These are phyloP conservation scores for Odontocerum albicorne DNA, from an alignment of 2,888 invertebrate species.

Conservation along the genomic window DNA sequence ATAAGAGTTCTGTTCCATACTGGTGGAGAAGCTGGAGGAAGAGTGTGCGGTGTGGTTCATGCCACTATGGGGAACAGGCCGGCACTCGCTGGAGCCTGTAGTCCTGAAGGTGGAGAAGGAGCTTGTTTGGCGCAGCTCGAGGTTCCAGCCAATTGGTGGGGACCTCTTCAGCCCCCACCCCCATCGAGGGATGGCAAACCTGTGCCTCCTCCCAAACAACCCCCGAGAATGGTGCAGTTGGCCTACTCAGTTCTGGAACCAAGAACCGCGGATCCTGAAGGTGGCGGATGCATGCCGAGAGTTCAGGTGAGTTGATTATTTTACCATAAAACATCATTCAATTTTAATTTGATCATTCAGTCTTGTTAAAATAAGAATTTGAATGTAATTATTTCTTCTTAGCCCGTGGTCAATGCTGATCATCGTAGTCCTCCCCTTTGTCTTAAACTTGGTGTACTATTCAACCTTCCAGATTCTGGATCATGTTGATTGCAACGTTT, in stretches of 20 bases:
- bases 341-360: constrained; percentile 1
- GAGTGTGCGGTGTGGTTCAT: constrained; percentile 80
- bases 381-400: not conserved
- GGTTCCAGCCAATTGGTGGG: constrained; percentile 92
- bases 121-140: constrained; percentile 89
- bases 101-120: constrained; percentile 89
- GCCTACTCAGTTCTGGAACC: constrained; percentile 90
- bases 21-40: constrained; percentile 80
- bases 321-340: constrained; percentile 5
- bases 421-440: no score
- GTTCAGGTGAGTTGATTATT: constrained; percentile 60
- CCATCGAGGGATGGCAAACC: constrained; percentile 60
- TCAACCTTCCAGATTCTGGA: no score
- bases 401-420: not conserved
- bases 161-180: constrained; percentile 66
- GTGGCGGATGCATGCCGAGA: constrained; percentile 73
- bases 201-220: constrained; percentile 57
- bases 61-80: constrained; percentile 64
- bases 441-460: no score
- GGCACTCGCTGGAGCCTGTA: constrained; percentile 85
- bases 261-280: constrained; percentile 63
- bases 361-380: not conserved
- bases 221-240: constrained; percentile 75
- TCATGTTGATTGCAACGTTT: no score
- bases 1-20: constrained; percentile 90